phyloP scores from a whole-genome alignment of 2,797 vertebrate genomes.

The Eremophila alpestris region DNA sequence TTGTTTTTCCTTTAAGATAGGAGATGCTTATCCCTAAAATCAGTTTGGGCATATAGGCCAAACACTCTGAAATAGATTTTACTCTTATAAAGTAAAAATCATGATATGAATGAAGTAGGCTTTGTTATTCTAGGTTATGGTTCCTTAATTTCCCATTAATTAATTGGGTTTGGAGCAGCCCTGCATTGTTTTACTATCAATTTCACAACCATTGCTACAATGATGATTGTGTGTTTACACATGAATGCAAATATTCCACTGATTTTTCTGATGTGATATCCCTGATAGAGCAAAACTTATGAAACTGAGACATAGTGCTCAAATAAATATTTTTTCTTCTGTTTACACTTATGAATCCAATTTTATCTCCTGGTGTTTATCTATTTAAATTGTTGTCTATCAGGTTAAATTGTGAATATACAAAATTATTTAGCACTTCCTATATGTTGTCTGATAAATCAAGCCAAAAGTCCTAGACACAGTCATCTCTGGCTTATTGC shows the following conservation, averaged over 20 bases:
- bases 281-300: not conserved
- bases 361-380: not conserved
- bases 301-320: not conserved
- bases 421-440: not conserved
- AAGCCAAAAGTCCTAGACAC: not conserved
- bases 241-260: not conserved
- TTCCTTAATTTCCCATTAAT: not conserved
- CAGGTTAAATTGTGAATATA: not conserved
- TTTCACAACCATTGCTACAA: not conserved
- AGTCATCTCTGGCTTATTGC: accelerated
- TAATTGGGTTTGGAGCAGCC: not conserved
- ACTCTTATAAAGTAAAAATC: not conserved
- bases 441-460: not conserved
- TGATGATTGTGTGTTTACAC: not conserved
- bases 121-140: not conserved
- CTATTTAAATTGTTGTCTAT: not conserved
- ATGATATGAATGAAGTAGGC: not conserved
- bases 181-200: not conserved
- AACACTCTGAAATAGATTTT: not conserved
- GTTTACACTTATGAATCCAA: not conserved
- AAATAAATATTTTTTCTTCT: not conserved
- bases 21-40: not conserved
- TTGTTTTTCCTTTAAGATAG: not conserved
- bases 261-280: not conserved
- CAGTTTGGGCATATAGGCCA: not conserved